These are phyloP conservation scores for Epizoanthus rinbou DNA, from an alignment of 92 coral and sea anemone genomes.

Conservation along the genomic window DNA sequence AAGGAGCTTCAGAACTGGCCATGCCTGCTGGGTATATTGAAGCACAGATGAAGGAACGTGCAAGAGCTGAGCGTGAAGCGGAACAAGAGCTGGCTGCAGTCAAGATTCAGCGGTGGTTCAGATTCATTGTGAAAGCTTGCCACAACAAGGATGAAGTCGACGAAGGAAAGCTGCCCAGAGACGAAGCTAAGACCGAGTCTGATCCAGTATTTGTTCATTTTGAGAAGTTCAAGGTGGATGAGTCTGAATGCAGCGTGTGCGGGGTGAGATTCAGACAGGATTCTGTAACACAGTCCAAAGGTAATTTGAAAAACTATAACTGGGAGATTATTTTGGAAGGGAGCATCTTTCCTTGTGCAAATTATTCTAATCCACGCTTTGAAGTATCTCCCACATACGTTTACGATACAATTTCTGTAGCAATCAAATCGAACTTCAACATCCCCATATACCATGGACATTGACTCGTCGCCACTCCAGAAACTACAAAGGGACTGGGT, in stretches of 20 bases:
- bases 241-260: slow-evolving; percentile 72
- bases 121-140: neutral
- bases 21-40: slow-evolving; percentile 66
- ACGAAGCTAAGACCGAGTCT: neutral
- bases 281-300: neutral
- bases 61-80: slow-evolving; percentile 46
- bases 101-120: slow-evolving; percentile 64
- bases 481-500: too few relatives aligned
- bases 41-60: slow-evolving; percentile 56
- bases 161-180: slow-evolving; percentile 1
- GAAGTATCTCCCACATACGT: too few relatives aligned
- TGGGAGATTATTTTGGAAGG: neutral
- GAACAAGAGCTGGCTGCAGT: slow-evolving; percentile 49
- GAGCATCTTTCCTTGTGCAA: too few relatives aligned
- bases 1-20: slow-evolving; percentile 57
- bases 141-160: neutral
- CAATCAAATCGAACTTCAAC: too few relatives aligned
- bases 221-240: slow-evolving; percentile 70
- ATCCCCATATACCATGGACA: too few relatives aligned
- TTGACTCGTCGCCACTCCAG: too few relatives aligned
- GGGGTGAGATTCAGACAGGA: slow-evolving; percentile 44
- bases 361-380: too few relatives aligned
- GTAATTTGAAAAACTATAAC: neutral
- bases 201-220: slow-evolving; percentile 45
- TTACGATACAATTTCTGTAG: too few relatives aligned